These are phyloP conservation scores for Arbacia lixula DNA, from an alignment of 53 echinoderm and acorn worm genomes.

Conservation along the genomic window DNA sequence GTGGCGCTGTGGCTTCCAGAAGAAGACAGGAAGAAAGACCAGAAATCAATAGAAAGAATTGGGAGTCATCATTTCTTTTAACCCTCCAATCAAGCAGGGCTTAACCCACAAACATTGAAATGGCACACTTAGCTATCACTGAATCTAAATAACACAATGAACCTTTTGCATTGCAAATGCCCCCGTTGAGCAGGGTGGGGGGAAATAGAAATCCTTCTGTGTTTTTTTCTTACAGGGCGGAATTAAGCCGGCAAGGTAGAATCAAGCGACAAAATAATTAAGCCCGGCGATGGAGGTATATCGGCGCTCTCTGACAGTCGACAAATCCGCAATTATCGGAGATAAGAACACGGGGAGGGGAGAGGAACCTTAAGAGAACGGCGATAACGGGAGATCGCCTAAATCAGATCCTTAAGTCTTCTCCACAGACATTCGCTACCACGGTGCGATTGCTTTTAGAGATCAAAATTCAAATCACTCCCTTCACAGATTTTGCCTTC, in stretches of 20 bases:
- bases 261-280: too few species aligned
- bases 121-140: background rate
- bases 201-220: too few species aligned
- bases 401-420: background rate
- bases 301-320: slow-evolving; percentile 3
- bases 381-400: too few species aligned
- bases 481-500: slow-evolving; percentile 16
- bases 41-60: background rate
- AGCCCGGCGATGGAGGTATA: background rate
- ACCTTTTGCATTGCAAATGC: slow-evolving; percentile 8
- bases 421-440: background rate
- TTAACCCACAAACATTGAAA: slow-evolving; percentile 10
- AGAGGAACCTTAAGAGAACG: too few species aligned
- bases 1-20: too few species aligned
- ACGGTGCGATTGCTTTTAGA: slow-evolving; percentile 1
- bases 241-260: background rate
- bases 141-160: slow-evolving; percentile 1
- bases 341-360: background rate
- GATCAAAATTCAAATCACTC: slow-evolving; percentile 43
- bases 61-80: too few species aligned
- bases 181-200: background rate
- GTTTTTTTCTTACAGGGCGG: background rate
- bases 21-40: background rate
- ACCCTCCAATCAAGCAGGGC: background rate
- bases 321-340: slow-evolving; percentile 23